phyloP scores from a whole-genome alignment of 2,888 invertebrate genomes.

The Patella pellucida region DNA sequence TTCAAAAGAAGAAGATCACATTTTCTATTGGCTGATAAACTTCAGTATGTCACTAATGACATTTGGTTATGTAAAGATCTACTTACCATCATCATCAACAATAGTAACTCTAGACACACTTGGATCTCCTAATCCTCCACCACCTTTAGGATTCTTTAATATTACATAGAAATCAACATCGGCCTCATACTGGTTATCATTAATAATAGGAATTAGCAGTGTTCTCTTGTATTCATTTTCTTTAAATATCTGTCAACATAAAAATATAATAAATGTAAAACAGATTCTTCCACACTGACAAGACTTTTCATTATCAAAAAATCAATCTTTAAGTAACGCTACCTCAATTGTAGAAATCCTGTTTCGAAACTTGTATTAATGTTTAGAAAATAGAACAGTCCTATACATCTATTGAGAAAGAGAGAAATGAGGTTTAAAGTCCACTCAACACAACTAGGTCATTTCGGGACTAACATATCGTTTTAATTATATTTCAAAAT shows the following conservation, averaged over 20 bases:
- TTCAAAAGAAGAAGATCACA: too few species aligned
- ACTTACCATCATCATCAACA: conserved; percentile 67
- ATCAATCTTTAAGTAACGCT: neutral
- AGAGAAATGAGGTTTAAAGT: too few species aligned
- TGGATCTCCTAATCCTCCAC: conserved; percentile 63
- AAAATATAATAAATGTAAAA: neutral
- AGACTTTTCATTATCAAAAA: neutral
- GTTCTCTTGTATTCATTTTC: conserved; percentile 62
- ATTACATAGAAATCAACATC: conserved; percentile 66
- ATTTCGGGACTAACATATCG: too few species aligned
- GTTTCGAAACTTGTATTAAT: neutral
- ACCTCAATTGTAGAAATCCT: neutral
- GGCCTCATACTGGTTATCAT: conserved; percentile 64
- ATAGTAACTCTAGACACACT: conserved; percentile 64
- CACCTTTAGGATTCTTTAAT: conserved; percentile 62
- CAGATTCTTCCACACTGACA: conserved; percentile 6
- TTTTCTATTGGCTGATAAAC: too few species aligned
- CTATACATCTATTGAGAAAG: too few species aligned
- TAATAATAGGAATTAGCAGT: conserved; percentile 64
- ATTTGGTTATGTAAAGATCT: too few species aligned
- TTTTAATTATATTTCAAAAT: too few species aligned
- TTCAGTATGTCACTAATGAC: too few species aligned
- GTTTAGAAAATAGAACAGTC: too few species aligned
- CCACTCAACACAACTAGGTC: too few species aligned
- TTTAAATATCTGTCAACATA: conserved; percentile 54